These are phyloP conservation scores for fruit fly (Drosophila melanogaster) DNA, from an alignment of 1,140 invertebrate species.

Conservation along the genomic window DNA sequence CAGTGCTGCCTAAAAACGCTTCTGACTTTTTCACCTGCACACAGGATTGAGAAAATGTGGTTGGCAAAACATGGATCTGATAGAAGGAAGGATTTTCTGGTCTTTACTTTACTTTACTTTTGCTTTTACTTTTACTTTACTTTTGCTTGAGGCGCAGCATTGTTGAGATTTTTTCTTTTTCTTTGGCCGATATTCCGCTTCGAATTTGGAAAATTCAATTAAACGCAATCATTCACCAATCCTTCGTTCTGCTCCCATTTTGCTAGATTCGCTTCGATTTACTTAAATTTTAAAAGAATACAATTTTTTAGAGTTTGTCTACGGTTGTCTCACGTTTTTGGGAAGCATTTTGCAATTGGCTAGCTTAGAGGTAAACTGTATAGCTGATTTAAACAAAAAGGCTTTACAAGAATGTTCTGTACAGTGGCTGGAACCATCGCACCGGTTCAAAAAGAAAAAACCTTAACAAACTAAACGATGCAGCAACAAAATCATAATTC, in stretches of 20 bases:
- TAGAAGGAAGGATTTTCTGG: conserved; percentile 82
- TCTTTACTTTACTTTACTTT: conserved; percentile 27
- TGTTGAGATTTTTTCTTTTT: conserved; percentile 85
- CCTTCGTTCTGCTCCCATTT: conserved; percentile 71
- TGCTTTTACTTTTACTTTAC: conserved; percentile 3
- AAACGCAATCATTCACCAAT: conserved; percentile 57
- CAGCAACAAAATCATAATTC: conserved; percentile 45
- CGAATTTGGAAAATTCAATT: conserved; percentile 49
- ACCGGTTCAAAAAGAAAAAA: conserved; percentile 85
- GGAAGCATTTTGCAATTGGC: conserved; percentile 78
- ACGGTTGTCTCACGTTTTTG: conserved; percentile 5
- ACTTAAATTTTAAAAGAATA: conserved; percentile 52
- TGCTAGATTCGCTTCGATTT: conserved; percentile 45
- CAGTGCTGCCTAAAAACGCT: conserved; percentile 42
- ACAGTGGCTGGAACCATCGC: conserved; percentile 83
- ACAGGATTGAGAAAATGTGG: conserved; percentile 60
- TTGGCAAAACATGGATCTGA: conserved; percentile 61
- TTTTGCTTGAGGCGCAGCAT: conserved; percentile 52
- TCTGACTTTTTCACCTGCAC: conserved; percentile 68
- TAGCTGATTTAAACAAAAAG: conserved; percentile 41
- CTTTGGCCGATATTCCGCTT: conserved; percentile 77
- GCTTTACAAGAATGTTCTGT: conserved; percentile 46
- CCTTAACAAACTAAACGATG: conserved; percentile 82
- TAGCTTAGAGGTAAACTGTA: conserved; percentile 42
- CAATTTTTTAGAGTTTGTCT: conserved; percentile 36